A percentile compares a stretch with the other conserved stretches of the same genome.
phyloP scores from a whole-genome alignment of 1,140 invertebrate species.

The Cydia splendana region DNA sequence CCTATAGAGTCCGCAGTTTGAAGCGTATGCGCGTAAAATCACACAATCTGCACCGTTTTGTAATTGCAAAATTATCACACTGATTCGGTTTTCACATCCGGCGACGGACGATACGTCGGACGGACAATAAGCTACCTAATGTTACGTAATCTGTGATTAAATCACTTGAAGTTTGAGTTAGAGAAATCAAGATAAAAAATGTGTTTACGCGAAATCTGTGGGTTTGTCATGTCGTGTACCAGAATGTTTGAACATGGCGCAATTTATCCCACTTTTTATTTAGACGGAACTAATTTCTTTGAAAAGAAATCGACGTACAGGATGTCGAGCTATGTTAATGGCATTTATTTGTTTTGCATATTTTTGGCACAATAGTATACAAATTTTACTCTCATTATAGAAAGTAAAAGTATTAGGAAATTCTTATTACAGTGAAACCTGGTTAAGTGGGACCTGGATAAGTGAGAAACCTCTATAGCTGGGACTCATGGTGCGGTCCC shows the following conservation, averaged over 20 bases:
- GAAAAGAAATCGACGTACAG: background rate
- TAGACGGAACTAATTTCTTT: background rate
- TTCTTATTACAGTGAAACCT: too few species aligned
- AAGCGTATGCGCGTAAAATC: background rate
- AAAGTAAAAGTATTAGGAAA: background rate
- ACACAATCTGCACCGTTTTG: too few species aligned
- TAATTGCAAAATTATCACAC: background rate
- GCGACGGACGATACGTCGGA: too few species aligned
- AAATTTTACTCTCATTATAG: background rate
- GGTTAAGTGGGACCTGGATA: too few species aligned
- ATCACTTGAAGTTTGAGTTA: background rate
- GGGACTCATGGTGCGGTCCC: too few species aligned
- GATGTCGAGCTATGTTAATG: background rate
- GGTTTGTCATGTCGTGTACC: background rate
- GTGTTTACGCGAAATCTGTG: background rate
- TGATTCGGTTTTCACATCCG: too few species aligned
- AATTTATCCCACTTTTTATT: background rate
- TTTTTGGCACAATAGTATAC: background rate
- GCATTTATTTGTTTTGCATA: constrained; percentile 1
- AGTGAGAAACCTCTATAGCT: too few species aligned
- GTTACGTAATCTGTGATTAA: background rate
- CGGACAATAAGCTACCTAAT: too few species aligned
- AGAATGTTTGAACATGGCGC: background rate
- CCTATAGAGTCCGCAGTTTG: background rate
- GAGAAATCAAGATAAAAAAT: constrained; percentile 7